Conservation (phyloP, 30 jellyfish, hydroid and myxozoan species). For the Haliclystus octoradiatus region DNA sequence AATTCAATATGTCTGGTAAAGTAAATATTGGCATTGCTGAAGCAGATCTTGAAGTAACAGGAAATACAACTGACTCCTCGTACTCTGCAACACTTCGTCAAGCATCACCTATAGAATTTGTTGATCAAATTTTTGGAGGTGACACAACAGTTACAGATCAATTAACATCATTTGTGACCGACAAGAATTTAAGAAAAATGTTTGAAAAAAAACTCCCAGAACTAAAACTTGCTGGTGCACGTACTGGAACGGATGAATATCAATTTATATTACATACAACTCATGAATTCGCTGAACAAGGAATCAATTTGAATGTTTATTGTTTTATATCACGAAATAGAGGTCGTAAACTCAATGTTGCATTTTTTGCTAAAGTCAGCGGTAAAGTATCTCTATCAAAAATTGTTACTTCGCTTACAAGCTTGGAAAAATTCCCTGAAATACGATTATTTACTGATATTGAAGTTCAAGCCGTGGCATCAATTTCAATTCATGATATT, state of each 20-base stretch:
- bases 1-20: neutral
- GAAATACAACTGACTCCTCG: neutral
- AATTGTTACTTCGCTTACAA: neutral
- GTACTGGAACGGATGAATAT: neutral
- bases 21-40: neutral
- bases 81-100: neutral
- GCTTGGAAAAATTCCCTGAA: neutral
- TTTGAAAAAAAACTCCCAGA: neutral
- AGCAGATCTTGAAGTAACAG: neutral
- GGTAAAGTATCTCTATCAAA: neutral
- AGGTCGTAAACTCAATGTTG: neutral
- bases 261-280: neutral
- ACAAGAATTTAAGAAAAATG: neutral
- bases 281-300: neutral
- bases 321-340: neutral
- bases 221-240: neutral
- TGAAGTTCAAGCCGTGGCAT: neutral
- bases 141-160: neutral
- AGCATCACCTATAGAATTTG: neutral
- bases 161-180: neutral
- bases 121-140: neutral
- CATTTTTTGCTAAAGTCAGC: neutral
- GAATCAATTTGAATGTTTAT: neutral
- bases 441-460: neutral
- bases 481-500: neutral